Conservation (phyloP, 1,140 invertebrate species). For the Sminthurides bifidus region DNA sequence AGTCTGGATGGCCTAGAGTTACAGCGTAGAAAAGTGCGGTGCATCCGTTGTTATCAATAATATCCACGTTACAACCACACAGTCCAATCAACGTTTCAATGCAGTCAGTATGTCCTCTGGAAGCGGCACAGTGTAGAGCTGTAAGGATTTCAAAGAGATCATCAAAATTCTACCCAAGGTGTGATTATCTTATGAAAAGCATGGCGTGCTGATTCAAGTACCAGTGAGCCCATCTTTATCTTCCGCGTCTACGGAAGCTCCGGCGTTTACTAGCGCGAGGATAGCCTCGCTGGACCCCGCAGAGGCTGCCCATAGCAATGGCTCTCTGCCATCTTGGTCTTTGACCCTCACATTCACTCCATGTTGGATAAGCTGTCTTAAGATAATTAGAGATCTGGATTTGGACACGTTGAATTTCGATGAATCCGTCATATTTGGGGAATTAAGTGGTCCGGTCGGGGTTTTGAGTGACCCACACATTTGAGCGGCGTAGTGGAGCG, state of each 20-base stretch:
- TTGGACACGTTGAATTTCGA: background rate
- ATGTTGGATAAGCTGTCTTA: constrained; percentile 68
- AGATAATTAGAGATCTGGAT: constrained; percentile 49
- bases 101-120: constrained; percentile 83
- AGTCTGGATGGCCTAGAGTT: constrained; percentile 86
- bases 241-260: constrained; percentile 58
- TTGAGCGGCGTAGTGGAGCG: constrained; percentile 93
- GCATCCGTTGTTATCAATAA: constrained; percentile 61
- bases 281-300: constrained; percentile 80
- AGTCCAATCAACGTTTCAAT: constrained; percentile 79
- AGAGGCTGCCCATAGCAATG: constrained; percentile 91
- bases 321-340: constrained; percentile 83
- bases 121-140: constrained; percentile 90
- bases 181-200: background rate
- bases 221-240: constrained; percentile 57
- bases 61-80: constrained; percentile 58
- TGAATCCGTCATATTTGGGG: constrained; percentile 17
- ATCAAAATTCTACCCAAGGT: background rate
- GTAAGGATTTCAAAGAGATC: constrained; percentile 19
- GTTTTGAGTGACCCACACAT: constrained; percentile 57
- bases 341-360: constrained; percentile 67
- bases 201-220: constrained; percentile 9
- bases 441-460: constrained; percentile 50
- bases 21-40: constrained; percentile 93
- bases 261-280: constrained; percentile 69